Evolutionary conservation across 2,888 invertebrate genomes (phyloP).

Genomic region (Syrphus vitripennis): DNA sequence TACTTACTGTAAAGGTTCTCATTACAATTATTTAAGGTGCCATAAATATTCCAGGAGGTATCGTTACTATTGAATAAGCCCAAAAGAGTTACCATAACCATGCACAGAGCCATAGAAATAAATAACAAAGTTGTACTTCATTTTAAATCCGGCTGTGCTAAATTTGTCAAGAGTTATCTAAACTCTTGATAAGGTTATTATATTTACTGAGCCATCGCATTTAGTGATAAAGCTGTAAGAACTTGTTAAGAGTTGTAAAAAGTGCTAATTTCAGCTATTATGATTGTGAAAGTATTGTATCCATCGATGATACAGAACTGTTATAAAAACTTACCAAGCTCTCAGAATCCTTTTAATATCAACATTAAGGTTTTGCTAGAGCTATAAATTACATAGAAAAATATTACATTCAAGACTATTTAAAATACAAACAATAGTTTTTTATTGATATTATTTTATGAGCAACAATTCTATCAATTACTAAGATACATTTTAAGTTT

Average conservation of each 20-base stretch:
- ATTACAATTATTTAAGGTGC: neutral
- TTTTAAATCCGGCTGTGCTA: too few species aligned
- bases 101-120: neutral
- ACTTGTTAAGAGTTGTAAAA: neutral
- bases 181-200: too few species aligned
- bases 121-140: neutral
- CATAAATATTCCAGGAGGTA: neutral
- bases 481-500: neutral
- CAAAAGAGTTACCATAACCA: too few species aligned
- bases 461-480: neutral
- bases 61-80: neutral
- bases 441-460: neutral
- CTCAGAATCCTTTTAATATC: neutral
- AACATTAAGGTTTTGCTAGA: neutral
- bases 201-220: neutral
- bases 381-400: slow-evolving; percentile 1
- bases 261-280: neutral
- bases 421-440: neutral
- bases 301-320: neutral
- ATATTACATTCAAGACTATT: neutral
- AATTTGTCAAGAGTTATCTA: too few species aligned
- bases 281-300: neutral
- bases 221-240: neutral
- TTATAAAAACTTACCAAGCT: slow-evolving; percentile 4
- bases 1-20: neutral